phyloP scores from a whole-genome alignment of 2,888 invertebrate species.

The Apamea epomidion region DNA sequence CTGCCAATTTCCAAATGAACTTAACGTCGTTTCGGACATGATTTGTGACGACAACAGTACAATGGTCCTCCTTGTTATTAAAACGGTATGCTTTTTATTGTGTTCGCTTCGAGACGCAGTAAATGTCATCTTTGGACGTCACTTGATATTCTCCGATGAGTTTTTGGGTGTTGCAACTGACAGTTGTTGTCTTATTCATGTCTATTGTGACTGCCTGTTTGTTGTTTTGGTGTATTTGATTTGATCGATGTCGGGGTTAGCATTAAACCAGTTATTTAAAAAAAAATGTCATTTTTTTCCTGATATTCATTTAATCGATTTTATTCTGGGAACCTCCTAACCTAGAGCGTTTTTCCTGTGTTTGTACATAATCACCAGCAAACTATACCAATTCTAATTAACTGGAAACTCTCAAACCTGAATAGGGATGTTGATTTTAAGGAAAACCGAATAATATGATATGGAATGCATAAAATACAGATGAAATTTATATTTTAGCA shows the following conservation, averaged over 20 bases:
- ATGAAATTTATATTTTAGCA: neutral
- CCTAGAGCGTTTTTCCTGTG: neutral
- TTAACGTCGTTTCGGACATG: slow-evolving; percentile 60
- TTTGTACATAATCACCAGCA: neutral
- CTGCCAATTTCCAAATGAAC: slow-evolving; percentile 58
- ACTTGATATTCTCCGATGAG: slow-evolving; percentile 49
- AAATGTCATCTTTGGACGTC: slow-evolving; percentile 65
- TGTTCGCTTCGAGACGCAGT: slow-evolving; percentile 55
- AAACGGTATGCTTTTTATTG: slow-evolving; percentile 64
- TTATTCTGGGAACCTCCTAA: neutral
- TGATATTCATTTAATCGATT: neutral
- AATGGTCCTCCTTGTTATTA: slow-evolving; percentile 66
- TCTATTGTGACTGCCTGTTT: slow-evolving; percentile 52
- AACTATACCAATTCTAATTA: neutral
- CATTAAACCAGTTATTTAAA: neutral
- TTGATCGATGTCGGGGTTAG: slow-evolving; percentile 1
- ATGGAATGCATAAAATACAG: neutral
- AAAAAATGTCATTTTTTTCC: neutral
- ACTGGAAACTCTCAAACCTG: neutral
- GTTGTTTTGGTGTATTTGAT: slow-evolving; percentile 14
- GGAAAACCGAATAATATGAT: neutral
- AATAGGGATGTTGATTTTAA: neutral
- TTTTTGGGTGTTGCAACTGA: slow-evolving; percentile 61
- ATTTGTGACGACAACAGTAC: slow-evolving; percentile 64
- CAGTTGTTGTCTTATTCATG: slow-evolving; percentile 63